These are phyloP conservation scores for Eurystomus glaucurus DNA, from an alignment of 2,797 vertebrate genomes.

Conservation along the genomic window DNA sequence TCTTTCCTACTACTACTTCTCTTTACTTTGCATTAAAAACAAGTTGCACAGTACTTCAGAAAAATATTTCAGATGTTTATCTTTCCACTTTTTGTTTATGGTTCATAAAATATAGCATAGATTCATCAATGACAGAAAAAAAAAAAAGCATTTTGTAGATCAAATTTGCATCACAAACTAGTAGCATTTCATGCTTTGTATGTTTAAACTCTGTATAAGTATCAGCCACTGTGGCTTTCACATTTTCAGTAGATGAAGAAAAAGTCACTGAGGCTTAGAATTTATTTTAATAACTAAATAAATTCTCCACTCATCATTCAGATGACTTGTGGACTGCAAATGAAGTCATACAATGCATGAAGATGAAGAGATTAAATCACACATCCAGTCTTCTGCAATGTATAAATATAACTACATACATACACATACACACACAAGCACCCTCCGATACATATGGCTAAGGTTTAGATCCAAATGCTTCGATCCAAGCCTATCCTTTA, in stretches of 20 bases:
- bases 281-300: conserved; percentile 76
- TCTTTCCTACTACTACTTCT: background rate
- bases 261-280: conserved; percentile 41
- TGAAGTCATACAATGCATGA: conserved; percentile 19
- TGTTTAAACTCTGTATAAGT: conserved; percentile 34
- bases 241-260: conserved; percentile 8
- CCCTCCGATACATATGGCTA: background rate
- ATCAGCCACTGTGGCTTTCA: background rate
- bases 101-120: background rate
- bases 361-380: conserved; percentile 59
- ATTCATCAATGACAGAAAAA: rapidly evolving
- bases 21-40: background rate
- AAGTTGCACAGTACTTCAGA: background rate
- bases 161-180: background rate
- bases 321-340: conserved; percentile 49
- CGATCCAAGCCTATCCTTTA: background rate
- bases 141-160: background rate
- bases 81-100: background rate
- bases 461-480: conserved; percentile 3
- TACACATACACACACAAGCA: rapidly evolving
- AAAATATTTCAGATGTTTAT: background rate
- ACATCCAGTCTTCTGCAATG: conserved; percentile 1
- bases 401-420: conserved; percentile 55
- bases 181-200: background rate
- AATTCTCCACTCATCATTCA: conserved; percentile 53